Conservation (phyloP, 2,113 vertebrate species). For the Upupa epops region DNA sequence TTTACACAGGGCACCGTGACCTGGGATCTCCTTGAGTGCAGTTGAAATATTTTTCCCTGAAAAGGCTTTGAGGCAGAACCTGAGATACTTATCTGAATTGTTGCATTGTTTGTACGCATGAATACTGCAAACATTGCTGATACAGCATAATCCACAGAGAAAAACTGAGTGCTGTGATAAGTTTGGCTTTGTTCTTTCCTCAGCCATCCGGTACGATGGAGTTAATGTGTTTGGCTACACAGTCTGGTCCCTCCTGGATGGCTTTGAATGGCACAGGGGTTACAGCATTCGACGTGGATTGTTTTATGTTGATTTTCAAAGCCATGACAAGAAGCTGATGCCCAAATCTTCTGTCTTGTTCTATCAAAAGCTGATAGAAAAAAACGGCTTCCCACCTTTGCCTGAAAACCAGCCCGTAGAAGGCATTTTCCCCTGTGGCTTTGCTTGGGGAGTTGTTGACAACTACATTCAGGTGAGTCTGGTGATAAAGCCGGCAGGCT, state of each 20-base stretch:
- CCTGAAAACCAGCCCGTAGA: slow-evolving; percentile 85
- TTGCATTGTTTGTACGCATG: neutral
- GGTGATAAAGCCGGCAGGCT: neutral
- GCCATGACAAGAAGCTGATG: slow-evolving; percentile 85
- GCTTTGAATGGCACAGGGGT: slow-evolving; percentile 94
- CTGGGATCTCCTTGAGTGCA: neutral
- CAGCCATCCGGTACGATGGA: slow-evolving; percentile 86
- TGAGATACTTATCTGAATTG: neutral
- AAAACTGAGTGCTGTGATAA: neutral
- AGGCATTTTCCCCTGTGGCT: slow-evolving; percentile 89
- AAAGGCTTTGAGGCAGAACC: neutral
- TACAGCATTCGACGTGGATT: slow-evolving; percentile 90
- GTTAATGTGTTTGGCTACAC: slow-evolving; percentile 94
- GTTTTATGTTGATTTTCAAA: slow-evolving; percentile 93
- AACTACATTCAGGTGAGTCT: slow-evolving; percentile 89
- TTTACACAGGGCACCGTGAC: neutral
- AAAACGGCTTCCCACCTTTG: slow-evolving; percentile 90
- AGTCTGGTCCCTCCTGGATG: slow-evolving; percentile 94
- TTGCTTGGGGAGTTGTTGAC: slow-evolving; percentile 92
- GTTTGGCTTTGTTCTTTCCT: slow-evolving; percentile 32
- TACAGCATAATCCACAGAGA: neutral
- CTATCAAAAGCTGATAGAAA: slow-evolving; percentile 91
- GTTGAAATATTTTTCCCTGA: neutral
- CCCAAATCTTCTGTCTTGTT: slow-evolving; percentile 93
- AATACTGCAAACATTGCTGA: neutral